Percentiles rank a stretch among this genome's conserved stretches.
phyloP scores from a whole-genome alignment of 1,140 invertebrate species.

The Euura lappo region DNA sequence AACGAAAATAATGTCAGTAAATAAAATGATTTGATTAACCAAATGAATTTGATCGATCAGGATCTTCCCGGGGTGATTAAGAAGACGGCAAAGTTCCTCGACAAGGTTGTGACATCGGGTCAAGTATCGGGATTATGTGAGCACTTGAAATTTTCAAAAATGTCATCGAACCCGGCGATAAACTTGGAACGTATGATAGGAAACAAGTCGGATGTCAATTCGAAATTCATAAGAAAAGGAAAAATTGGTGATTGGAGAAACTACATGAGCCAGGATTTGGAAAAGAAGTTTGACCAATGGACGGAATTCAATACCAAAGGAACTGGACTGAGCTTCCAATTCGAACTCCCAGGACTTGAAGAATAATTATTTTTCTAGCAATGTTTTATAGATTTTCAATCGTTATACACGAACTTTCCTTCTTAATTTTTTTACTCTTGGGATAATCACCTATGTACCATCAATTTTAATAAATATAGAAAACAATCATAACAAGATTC shows the following conservation, averaged over 20 bases:
- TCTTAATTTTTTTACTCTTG: too few relatives aligned
- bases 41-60: constrained; percentile 31
- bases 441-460: too few relatives aligned
- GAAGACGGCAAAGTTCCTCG: constrained; percentile 76
- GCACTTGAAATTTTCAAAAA: constrained; percentile 80
- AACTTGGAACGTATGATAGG: constrained; percentile 72
- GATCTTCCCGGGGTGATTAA: constrained; percentile 69
- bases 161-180: constrained; percentile 80
- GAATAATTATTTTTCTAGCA: neutral
- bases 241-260: constrained; percentile 86
- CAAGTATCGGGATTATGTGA: constrained; percentile 72
- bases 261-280: constrained; percentile 76
- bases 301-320: constrained; percentile 70
- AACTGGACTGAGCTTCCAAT: constrained; percentile 68
- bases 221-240: constrained; percentile 80
- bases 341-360: neutral
- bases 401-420: too few relatives aligned
- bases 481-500: too few relatives aligned
- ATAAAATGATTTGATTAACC: neutral
- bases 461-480: too few relatives aligned
- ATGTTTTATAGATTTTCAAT: too few relatives aligned
- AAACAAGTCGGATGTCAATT: constrained; percentile 59
- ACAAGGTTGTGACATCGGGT: constrained; percentile 69
- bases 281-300: constrained; percentile 77
- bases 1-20: constrained; percentile 1